Evolutionary conservation across 2,113 vertebrate species (phyloP), one percentile per base, ranked within the genome.

Genomic region (Xyliphius kryptos): DNA sequence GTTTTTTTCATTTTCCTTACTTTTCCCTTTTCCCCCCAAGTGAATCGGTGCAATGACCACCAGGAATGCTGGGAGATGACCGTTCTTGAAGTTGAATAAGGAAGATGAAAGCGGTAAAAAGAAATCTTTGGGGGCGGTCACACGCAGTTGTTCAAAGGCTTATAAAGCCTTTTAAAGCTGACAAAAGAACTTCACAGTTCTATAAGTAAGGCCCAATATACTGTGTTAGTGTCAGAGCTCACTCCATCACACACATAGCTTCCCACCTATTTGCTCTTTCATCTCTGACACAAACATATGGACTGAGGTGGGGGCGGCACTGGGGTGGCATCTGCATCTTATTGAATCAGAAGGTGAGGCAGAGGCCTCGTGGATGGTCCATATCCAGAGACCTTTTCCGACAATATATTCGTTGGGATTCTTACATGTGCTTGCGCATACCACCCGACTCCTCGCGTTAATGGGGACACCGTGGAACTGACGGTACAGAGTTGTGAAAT

Each of bases 141-240:
- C 55, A 67, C 58, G 74, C 74, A 61, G 80, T 70, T 83, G 83
- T 86, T 88, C 85, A 87, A 88, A 88, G 86, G 78, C 68, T 82
- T 74, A 75, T 75, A 78, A 80, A 77, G 67, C 83, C 80, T 86
- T 87, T 86, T 81, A 81, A 80, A 67, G 71, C 68, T 68, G 75
- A 88, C 85, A 87, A 86, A 87, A 83, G 84, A 85, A 83, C 76
- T 86, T 87, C 83, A 83, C 81, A 85, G 84, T 85, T 86, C 80
- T 81, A 80, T 85, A 86, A 84, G 83, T 82, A 81, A 88, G 85
- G 82, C 78, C 80, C 82, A 79, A 77, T 83, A 77, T 83, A 85
- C 83, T 82, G 81, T 80, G 83, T 86, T 86, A 85, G 86, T 86
- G 85, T 85, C 85, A 86, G 82, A 77, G 67, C 61, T 74, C 68